Evolutionary conservation across 2,113 vertebrate species (phyloP).

Genomic region (Galemys pyrenaicus): DNA sequence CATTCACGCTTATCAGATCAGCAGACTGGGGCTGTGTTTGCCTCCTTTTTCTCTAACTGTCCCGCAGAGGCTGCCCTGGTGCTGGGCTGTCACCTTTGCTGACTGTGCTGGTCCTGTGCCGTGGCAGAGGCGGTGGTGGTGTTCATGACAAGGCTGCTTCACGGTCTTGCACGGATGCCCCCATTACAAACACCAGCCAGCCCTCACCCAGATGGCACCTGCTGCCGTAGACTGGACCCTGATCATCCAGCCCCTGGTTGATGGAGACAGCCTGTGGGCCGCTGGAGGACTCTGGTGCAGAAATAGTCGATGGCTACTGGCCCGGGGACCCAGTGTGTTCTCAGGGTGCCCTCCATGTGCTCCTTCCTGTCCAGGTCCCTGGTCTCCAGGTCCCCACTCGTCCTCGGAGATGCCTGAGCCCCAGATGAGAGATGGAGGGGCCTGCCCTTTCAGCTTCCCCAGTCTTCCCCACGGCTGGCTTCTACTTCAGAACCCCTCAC

Average conservation of each 20-base stretch:
- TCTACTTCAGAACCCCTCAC: neutral
- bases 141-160: neutral
- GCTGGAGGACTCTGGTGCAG: neutral
- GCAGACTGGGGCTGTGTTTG: fast-evolving
- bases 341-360: neutral
- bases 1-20: fast-evolving
- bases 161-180: neutral
- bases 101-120: neutral
- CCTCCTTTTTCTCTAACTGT: neutral
- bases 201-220: neutral
- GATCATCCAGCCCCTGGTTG: neutral
- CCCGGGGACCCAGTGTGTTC: neutral
- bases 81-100: neutral
- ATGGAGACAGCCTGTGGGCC: neutral
- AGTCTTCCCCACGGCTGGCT: neutral
- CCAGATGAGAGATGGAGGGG: neutral
- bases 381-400: no score
- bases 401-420: neutral
- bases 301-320: neutral
- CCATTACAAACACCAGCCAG: neutral
- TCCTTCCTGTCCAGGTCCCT: neutral
- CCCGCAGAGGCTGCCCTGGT: neutral
- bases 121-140: neutral
- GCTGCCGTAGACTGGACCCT: neutral
- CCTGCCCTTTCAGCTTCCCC: neutral